Base-by-base conservation (phyloP, 2,797 vertebrate genomes). In the Crocidura indochinensis region DNA sequence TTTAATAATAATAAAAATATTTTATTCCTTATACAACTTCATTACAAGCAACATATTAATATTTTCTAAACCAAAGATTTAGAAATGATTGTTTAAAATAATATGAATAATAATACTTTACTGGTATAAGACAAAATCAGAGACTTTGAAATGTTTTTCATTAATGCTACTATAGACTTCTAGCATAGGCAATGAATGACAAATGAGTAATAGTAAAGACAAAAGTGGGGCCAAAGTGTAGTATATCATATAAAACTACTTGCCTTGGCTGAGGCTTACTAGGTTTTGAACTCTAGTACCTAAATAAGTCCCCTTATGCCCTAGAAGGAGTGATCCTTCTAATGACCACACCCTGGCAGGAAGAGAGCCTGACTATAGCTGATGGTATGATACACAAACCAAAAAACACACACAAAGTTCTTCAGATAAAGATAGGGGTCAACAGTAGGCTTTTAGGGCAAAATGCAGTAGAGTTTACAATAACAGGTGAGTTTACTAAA, bases 21-120 rank as follows among this genome's bases (percentile, higher is more conserved):
- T 84, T 75, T 91, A 83, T 77, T 94, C 31, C 62, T 94, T 88
- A 15, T 60, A 83, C 68, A 91, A 73, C 17, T 26, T 65, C 88
- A 51, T 87, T 90, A 78, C 68, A 2, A 94, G 65, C 88, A 56
- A 9, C 93, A 85, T 26, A 71, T 44, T 11, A 90, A 20, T 46
- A 93, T 53, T 94, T 91, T 78, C 82, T 88, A 91, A 84, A 94
- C 71, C 91, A 75, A 87, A 82, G 76, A 85, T 73, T 77, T 65
- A 75, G 22, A 86, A 38, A 38, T 38, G 38, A 38, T 38, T 38
- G 38, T 38, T 38, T 38, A 38, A 38, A 38, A 38, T 38, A 38
- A 38, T 38, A 38, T 38, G 38, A 38, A 38, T 38, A 38, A n/a
- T 88, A 60, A 10, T 51, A 31, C 81, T 88, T 78, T 26, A 94